Percentiles rank a stretch among this genome's conserved stretches.
Evolutionary conservation across 2,888 invertebrate genomes (phyloP).

Genomic region (Lasiommata megera): DNA sequence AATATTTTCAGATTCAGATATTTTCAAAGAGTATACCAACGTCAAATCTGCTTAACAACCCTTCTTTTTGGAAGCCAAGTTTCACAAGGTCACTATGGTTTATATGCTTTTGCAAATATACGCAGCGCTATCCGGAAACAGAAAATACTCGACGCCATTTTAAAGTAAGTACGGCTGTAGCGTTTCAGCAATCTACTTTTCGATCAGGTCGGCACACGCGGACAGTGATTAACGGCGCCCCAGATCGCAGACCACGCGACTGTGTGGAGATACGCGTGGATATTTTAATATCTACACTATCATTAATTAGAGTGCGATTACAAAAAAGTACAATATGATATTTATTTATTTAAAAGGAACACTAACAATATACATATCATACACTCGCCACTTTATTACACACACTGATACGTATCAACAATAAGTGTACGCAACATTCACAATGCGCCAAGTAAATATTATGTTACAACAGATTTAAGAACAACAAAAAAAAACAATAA

Average conservation of each 20-base stretch:
- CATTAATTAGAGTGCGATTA: background rate
- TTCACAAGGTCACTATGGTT: no score
- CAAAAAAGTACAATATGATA: no score
- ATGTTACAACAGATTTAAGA: no score
- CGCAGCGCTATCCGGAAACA: slow-evolving; percentile 21
- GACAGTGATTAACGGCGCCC: slow-evolving; percentile 40
- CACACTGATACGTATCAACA: no score
- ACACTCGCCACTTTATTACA: no score
- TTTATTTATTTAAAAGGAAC: no score
- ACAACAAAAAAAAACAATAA: no score
- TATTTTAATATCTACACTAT: slow-evolving; percentile 20
- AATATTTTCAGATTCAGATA: no score
- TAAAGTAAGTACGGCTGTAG: slow-evolving; percentile 25
- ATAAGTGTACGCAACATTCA: no score
- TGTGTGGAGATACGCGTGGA: slow-evolving; percentile 17
- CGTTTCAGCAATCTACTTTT: slow-evolving; percentile 38
- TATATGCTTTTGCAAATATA: background rate
- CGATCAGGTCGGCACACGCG: slow-evolving; percentile 34
- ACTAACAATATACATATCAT: no score
- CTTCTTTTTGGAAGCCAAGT: background rate
- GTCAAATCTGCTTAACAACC: background rate
- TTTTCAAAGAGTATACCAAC: no score
- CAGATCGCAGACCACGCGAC: slow-evolving; percentile 41
- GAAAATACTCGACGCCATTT: slow-evolving; percentile 23
- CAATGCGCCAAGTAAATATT: no score